A percentile compares a stretch with the other conserved stretches of the same genome.
phyloP scores from a whole-genome alignment of 2,113 vertebrate genomes.

The Thermophis baileyi region DNA sequence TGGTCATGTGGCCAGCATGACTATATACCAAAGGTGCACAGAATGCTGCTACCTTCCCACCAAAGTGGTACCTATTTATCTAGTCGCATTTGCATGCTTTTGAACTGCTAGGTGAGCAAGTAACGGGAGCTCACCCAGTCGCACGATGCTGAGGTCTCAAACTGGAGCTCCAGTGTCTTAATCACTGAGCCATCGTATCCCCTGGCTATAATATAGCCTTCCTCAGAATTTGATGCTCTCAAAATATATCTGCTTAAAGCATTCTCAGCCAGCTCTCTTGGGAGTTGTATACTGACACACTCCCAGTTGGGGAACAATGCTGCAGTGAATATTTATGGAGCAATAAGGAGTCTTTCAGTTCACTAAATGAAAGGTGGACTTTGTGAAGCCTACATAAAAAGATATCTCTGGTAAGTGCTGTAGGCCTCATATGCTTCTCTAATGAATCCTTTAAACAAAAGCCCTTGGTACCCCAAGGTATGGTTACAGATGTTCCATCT shows the following conservation, averaged over 20 bases:
- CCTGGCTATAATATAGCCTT: not conserved
- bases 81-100: too few relatives aligned
- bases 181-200: too few relatives aligned
- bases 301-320: not conserved
- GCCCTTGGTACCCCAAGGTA: not conserved
- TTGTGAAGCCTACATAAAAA: not conserved
- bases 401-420: not conserved
- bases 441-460: not conserved
- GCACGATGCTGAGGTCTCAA: too few relatives aligned
- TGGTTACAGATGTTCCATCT: not conserved
- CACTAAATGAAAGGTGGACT: not conserved
- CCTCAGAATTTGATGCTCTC: not conserved
- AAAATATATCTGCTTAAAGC: not conserved
- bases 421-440: not conserved
- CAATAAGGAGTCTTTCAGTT: not conserved
- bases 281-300: not conserved
- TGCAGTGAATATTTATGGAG: not conserved
- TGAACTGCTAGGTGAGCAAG: too few relatives aligned
- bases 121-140: too few relatives aligned
- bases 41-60: too few relatives aligned
- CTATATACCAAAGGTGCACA: too few relatives aligned
- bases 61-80: too few relatives aligned
- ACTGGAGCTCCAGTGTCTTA: too few relatives aligned
- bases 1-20: too few relatives aligned
- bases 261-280: not conserved